A percentile compares a stretch with the other conserved stretches of the same genome.
These are phyloP conservation scores for Cyrtorhinus lividipennis DNA, from an alignment of 1,140 invertebrate genomes.

Conservation along the genomic window DNA sequence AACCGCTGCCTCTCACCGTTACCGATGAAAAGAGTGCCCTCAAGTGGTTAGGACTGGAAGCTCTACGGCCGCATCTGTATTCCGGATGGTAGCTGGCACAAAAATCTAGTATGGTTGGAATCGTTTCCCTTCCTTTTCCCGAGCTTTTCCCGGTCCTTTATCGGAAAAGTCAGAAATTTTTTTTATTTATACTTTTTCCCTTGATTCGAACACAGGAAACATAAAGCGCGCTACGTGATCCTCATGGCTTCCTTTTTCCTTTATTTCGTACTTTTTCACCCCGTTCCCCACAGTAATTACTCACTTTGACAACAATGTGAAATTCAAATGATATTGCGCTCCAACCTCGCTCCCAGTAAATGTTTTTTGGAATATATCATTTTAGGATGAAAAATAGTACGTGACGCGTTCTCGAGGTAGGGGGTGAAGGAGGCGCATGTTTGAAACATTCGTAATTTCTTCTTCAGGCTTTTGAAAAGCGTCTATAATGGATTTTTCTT, in stretches of 20 bases:
- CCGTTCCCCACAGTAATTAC: not conserved
- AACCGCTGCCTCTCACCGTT: not conserved
- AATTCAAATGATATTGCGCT: conserved; percentile 1
- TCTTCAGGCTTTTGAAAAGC: not conserved
- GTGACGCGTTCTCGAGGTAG: not conserved
- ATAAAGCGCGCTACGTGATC: conserved; percentile 11
- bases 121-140: conserved; percentile 3
- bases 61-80: conserved; percentile 4
- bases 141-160: conserved; percentile 11
- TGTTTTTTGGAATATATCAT: not conserved
- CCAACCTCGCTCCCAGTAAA: not conserved
- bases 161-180: not conserved
- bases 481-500: not conserved
- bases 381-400: not conserved
- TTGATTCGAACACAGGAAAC: conserved; percentile 15
- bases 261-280: not conserved
- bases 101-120: conserved; percentile 10
- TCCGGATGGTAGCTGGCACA: not conserved
- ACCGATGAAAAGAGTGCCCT: conserved; percentile 12
- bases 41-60: conserved; percentile 11
- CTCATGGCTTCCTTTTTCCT: not conserved
- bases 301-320: conserved; percentile 5
- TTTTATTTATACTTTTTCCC: not conserved
- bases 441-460: not conserved
- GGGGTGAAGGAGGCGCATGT: not conserved